These are phyloP conservation scores for Drosophila carrolli DNA, from an alignment of 1,140 invertebrate genomes.

Conservation along the genomic window DNA sequence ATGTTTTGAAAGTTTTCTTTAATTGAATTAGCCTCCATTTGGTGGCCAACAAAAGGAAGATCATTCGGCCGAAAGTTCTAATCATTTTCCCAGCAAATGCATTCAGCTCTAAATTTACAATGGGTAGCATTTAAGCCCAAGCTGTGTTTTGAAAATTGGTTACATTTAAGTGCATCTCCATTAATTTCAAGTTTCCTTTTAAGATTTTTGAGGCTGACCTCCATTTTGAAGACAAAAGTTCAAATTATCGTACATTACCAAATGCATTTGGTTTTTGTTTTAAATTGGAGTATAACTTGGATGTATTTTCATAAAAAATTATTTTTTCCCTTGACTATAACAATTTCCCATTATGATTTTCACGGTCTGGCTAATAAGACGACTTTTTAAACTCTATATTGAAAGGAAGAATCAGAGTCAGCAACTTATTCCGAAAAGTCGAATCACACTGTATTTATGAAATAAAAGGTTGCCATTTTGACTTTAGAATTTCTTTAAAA, in stretches of 20 bases:
- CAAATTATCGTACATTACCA: not conserved
- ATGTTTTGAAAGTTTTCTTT: slow-evolving; percentile 71
- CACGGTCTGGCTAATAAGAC: not conserved
- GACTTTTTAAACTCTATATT: too few relatives aligned
- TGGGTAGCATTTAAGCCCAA: not conserved
- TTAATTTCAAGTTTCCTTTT: not conserved
- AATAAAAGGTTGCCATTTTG: not conserved
- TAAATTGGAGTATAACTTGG: not conserved
- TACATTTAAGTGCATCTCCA: slow-evolving; percentile 1
- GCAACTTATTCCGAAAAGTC: too few relatives aligned
- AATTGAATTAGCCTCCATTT: slow-evolving; percentile 62
- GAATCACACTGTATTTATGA: too few relatives aligned
- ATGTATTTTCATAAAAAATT: too few relatives aligned
- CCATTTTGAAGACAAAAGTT: not conserved
- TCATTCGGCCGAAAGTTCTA: slow-evolving; percentile 30
- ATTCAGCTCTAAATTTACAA: not conserved
- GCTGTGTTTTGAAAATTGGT: not conserved
- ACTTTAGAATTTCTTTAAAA: not conserved
- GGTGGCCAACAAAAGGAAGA: slow-evolving; percentile 4
- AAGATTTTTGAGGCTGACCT: too few relatives aligned
- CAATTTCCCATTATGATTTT: not conserved
- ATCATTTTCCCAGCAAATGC: slow-evolving; percentile 1
- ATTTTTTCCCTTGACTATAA: too few relatives aligned
- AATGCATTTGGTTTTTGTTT: not conserved
- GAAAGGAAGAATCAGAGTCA: too few relatives aligned